Percentiles rank a stretch among this genome's conserved stretches.
Conservation (phyloP, 2,113 vertebrate genomes). For the Ia io region DNA sequence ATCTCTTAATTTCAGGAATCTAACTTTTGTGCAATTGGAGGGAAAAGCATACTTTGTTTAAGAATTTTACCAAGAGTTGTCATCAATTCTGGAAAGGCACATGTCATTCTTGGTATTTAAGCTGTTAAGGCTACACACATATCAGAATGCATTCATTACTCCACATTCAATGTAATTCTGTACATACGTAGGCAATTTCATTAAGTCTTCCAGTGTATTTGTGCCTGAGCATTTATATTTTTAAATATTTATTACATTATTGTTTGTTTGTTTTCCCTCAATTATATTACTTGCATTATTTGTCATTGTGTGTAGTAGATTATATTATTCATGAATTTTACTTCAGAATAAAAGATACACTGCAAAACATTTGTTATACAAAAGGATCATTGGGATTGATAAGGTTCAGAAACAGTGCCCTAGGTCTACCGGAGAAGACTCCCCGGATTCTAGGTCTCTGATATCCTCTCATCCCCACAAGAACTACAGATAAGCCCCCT, state of each 20-base stretch:
- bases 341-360: neutral
- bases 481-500: neutral
- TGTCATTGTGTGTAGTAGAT: neutral
- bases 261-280: neutral
- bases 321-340: neutral
- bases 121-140: neutral
- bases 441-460: neutral
- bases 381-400: neutral
- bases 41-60: neutral
- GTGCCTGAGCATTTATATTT: neutral
- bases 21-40: neutral
- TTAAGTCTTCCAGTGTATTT: neutral
- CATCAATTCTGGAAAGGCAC: neutral
- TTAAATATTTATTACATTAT: neutral
- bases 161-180: neutral
- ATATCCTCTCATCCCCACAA: neutral
- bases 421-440: neutral
- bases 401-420: neutral
- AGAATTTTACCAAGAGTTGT: neutral
- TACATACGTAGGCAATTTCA: neutral
- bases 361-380: neutral
- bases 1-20: neutral
- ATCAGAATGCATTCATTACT: neutral
- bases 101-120: neutral
- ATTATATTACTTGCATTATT: neutral